phyloP scores from a whole-genome alignment of 2,113 vertebrate genomes.

The Lamprologus sp. region DNA sequence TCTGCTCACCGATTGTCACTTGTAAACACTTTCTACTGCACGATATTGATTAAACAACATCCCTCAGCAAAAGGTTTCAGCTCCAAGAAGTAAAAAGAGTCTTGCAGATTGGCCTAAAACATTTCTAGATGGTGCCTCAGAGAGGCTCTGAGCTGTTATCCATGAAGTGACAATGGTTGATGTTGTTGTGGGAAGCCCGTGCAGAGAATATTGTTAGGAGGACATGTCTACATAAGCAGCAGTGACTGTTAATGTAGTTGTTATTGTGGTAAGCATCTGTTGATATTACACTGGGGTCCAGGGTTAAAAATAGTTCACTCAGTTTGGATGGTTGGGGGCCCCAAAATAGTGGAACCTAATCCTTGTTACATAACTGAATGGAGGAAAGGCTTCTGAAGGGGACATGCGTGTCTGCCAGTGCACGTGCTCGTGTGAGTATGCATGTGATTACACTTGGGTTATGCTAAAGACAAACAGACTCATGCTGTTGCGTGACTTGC shows the following conservation, averaged over 20 bases:
- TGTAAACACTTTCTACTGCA: background rate
- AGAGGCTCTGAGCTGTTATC: background rate
- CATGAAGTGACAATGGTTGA: background rate
- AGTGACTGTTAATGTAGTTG: background rate
- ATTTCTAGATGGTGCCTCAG: background rate
- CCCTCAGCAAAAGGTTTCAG: background rate
- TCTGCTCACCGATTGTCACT: background rate
- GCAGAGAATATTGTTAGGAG: background rate
- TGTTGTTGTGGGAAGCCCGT: background rate
- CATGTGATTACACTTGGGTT: constrained; percentile 56
- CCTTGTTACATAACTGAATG: constrained; percentile 53
- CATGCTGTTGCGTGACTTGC: constrained; percentile 27
- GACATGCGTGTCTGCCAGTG: background rate
- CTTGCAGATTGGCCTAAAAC: background rate
- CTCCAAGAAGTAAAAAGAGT: background rate
- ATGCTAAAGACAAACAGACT: constrained; percentile 60
- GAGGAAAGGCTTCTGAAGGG: background rate
- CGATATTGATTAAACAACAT: background rate
- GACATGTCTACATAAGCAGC: background rate
- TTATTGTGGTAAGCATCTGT: constrained; percentile 23
- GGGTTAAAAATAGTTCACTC: constrained; percentile 54
- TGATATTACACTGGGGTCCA: constrained; percentile 45
- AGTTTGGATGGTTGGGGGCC: constrained; percentile 52
- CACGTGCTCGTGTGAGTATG: background rate
- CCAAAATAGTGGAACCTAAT: constrained; percentile 43